Evolutionary conservation across 2,113 vertebrate genomes (phyloP), one percentile per base, ranked within the genome.

Genomic region (Salvelinus alpinus): DNA sequence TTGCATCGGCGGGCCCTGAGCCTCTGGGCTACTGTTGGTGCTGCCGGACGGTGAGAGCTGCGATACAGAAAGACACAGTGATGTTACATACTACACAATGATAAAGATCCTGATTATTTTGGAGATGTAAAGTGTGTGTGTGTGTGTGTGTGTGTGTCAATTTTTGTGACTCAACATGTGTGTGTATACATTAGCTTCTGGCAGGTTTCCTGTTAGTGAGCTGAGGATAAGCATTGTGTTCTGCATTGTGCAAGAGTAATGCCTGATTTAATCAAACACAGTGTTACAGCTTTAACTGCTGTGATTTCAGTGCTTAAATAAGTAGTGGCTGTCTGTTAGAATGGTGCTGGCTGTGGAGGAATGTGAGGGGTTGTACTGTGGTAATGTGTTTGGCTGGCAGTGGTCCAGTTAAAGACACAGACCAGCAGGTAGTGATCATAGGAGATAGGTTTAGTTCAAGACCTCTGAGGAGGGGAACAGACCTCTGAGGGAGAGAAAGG

Each of bases 81-180:
- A 62, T 22, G 59, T 22, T n/a, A 62, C 59, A 22, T 8, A 9
- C 18, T 62, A 4, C 7, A 24, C 48, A 5, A 18, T 54, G 16
- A 18, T 18, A 18, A 14, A 54, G 51, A 54, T 54, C 12, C 48
- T 54, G 51, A 54, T 9, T 6, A 73, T 38, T 24, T 57, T 86
- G 82, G 38, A 44, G 51, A 54, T 18, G 13, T 62, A 65, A 27
- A 16, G 64, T 25, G 64, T 65, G 64, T 27, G 54, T 29, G 25
- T 72, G 71, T 29, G 25, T 72, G 71, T n/a, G 5, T 59, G 27
- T 72, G 72, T 65, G 44, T 62, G 57, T 51, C 27, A 47, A 86
- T 85, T 84, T 88, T 82, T 62, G 74, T 80, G 51, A 51, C 77
- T 86, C 75, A 83, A 85, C 82, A 74, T 68, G 25, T 60, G 34